A percentile compares a stretch with the other conserved stretches of the same genome.
phyloP scores from a whole-genome alignment of 2,113 vertebrate genomes.

The Nothocercus nigrocapillus region DNA sequence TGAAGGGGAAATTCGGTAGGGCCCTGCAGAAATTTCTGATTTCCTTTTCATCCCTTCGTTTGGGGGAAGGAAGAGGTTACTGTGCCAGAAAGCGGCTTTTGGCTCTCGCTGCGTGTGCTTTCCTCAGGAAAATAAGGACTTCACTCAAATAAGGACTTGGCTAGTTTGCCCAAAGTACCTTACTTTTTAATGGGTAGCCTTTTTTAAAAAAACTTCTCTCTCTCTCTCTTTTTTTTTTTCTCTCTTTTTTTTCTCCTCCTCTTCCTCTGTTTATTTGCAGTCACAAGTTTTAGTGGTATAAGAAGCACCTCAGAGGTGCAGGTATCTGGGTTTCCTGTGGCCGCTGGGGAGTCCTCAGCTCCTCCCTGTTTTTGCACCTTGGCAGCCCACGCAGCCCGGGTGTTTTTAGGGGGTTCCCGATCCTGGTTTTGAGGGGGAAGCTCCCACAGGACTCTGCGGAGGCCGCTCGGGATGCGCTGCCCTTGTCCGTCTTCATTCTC shows the following conservation, averaged over 20 bases:
- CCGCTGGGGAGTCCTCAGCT: rapidly evolving
- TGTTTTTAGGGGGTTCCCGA: too few species aligned
- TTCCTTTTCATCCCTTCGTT: background rate
- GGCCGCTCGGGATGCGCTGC: background rate
- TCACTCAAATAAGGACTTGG: background rate
- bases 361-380: background rate
- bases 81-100: background rate
- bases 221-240: background rate
- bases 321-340: background rate
- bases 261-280: background rate
- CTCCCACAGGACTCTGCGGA: too few species aligned
- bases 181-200: background rate
- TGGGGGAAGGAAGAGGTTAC: background rate
- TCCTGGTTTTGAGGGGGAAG: too few species aligned
- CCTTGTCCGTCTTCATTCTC: background rate
- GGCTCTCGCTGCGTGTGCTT: rapidly evolving
- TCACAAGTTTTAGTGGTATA: background rate
- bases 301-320: background rate
- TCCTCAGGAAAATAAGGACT: rapidly evolving
- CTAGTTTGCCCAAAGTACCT: background rate
- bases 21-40: background rate
- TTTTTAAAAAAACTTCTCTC: background rate
- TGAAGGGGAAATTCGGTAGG: background rate
- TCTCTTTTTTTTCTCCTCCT: background rate
- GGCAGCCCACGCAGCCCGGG: background rate